These are phyloP conservation scores for Belgica antarctica DNA, from an alignment of 2,888 invertebrate genomes.

Conservation along the genomic window DNA sequence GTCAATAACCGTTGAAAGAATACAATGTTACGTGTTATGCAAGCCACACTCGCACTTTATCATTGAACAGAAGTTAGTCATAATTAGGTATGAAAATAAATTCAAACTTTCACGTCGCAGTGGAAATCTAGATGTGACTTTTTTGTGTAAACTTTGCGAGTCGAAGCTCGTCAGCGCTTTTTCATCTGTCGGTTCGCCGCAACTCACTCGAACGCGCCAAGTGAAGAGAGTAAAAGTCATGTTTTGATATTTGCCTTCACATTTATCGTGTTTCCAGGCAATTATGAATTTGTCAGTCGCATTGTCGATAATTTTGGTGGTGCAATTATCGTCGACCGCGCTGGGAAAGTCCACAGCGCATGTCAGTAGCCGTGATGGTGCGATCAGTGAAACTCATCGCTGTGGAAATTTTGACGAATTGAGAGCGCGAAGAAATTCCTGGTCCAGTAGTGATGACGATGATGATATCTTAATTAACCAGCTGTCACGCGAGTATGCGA, in stretches of 20 bases:
- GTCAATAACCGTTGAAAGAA: not conserved
- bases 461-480: constrained; percentile 38
- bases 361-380: not conserved
- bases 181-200: constrained; percentile 4
- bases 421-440: constrained; percentile 1
- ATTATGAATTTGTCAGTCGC: constrained; percentile 20
- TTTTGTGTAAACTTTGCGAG: constrained; percentile 34
- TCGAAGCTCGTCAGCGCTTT: not conserved
- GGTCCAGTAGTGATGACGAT: not conserved
- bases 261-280: constrained; percentile 33
- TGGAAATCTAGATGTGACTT: constrained; percentile 32
- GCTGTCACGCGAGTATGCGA: constrained; percentile 40
- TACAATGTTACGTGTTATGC: constrained; percentile 32
- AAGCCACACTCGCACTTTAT: constrained; percentile 5
- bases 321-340: constrained; percentile 11
- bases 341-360: constrained; percentile 12
- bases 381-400: not conserved
- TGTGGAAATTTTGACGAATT: not conserved
- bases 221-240: not conserved
- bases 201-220: not conserved
- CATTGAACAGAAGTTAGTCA: constrained; percentile 21
- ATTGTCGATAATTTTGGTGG: constrained; percentile 30
- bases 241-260: constrained; percentile 14
- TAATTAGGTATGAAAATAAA: constrained; percentile 18
- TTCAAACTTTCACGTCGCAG: not conserved